Evolutionary conservation across 2,797 vertebrate genomes (phyloP).

Genomic region (Mallotus villosus): DNA sequence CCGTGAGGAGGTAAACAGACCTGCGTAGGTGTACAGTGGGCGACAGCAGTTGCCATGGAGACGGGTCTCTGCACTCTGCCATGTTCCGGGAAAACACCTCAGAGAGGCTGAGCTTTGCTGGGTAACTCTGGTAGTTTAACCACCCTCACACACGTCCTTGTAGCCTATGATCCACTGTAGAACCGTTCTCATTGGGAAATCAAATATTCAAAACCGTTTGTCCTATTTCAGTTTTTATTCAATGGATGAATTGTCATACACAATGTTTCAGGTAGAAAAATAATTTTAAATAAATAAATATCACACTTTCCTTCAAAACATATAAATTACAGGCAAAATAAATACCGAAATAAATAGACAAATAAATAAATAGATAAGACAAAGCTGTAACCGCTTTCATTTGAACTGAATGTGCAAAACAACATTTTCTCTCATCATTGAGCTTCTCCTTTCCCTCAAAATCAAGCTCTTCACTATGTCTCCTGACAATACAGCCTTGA

Average conservation of each 20-base stretch:
- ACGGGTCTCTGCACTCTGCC: constrained; percentile 35
- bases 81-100: constrained; percentile 37
- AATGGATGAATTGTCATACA: constrained; percentile 37
- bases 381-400: constrained; percentile 13
- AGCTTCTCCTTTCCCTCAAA: constrained; percentile 7
- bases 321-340: constrained; percentile 14
- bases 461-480: constrained; percentile 6
- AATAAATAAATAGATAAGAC: constrained; percentile 7
- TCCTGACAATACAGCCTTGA: not conserved
- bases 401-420: constrained; percentile 42
- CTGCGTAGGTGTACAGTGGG: constrained; percentile 46
- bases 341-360: constrained; percentile 35
- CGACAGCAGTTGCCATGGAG: constrained; percentile 53
- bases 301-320: not conserved
- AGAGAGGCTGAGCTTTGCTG: constrained; percentile 10
- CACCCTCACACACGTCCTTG: not conserved
- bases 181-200: not conserved
- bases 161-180: too few species aligned
- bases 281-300: constrained; percentile 64
- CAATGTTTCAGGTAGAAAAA: constrained; percentile 40
- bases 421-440: constrained; percentile 1
- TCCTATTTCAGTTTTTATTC: constrained; percentile 32
- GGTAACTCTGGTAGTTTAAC: constrained; percentile 19
- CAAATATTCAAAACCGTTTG: not conserved
- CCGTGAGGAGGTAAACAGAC: constrained; percentile 54